phyloP scores from a whole-genome alignment of 2,797 vertebrate species.

The Esox lucius region DNA sequence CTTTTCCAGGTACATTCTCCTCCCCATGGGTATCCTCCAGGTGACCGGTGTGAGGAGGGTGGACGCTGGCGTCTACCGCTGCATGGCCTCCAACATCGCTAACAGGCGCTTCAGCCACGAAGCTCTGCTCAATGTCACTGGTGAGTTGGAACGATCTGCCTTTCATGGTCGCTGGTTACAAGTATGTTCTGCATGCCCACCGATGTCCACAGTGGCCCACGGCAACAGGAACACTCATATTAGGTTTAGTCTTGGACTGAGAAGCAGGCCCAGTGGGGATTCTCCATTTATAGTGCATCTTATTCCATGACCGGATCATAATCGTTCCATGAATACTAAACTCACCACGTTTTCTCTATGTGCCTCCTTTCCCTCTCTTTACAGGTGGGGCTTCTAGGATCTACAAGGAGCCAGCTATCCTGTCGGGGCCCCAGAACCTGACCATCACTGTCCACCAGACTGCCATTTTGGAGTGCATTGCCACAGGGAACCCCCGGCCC shows the following conservation, averaged over 20 bases:
- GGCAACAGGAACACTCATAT: too few species aligned
- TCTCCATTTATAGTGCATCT: background rate
- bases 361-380: background rate
- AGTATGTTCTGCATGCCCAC: background rate
- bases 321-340: background rate
- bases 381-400: constrained; percentile 55
- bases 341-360: background rate
- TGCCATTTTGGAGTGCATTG: constrained; percentile 75
- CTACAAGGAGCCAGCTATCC: constrained; percentile 78
- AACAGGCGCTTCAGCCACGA: constrained; percentile 74
- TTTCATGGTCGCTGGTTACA: too few species aligned
- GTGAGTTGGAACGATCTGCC: constrained; percentile 49
- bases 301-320: background rate
- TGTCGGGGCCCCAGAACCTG: constrained; percentile 80
- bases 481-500: constrained; percentile 75
- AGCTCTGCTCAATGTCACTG: constrained; percentile 68
- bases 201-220: background rate
- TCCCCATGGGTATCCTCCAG: constrained; percentile 78
- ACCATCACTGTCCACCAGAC: constrained; percentile 77
- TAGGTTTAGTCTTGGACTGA: background rate
- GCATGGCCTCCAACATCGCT: constrained; percentile 72
- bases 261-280: background rate
- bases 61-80: constrained; percentile 69
- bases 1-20: constrained; percentile 74
- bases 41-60: constrained; percentile 65